Conservation (phyloP, 2,113 vertebrate genomes). For the Trochalopteron elliotii region DNA sequence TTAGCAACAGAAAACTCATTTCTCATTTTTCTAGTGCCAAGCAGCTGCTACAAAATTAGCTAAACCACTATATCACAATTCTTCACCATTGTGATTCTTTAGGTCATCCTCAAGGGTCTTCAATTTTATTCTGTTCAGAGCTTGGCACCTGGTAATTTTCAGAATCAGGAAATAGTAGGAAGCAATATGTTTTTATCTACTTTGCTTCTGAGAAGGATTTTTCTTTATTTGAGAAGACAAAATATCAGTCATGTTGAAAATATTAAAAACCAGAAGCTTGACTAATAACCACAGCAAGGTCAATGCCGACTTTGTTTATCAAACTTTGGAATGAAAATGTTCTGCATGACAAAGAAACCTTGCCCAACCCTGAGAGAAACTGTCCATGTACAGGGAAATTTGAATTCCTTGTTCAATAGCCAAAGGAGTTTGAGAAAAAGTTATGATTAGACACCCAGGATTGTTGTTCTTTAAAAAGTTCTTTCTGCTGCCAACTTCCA, state of each 20-base stretch:
- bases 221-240: constrained; percentile 63
- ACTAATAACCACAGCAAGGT: constrained; percentile 60
- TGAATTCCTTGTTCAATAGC: constrained; percentile 58
- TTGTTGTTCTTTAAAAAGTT: constrained; percentile 61
- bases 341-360: background rate
- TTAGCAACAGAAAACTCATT: constrained; percentile 72
- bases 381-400: background rate
- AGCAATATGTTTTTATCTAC: background rate
- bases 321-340: background rate
- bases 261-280: constrained; percentile 65
- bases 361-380: background rate
- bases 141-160: constrained; percentile 59
- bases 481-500: background rate
- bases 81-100: constrained; percentile 25
- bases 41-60: constrained; percentile 48
- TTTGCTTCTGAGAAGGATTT: constrained; percentile 49
- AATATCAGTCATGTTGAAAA: constrained; percentile 65
- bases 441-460: background rate
- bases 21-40: constrained; percentile 62
- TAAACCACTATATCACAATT: constrained; percentile 34
- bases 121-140: constrained; percentile 44
- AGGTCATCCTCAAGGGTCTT: constrained; percentile 55
- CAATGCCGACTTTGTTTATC: constrained; percentile 17
- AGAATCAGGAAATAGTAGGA: constrained; percentile 30
- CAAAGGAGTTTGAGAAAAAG: constrained; percentile 33